A percentile compares a stretch with the other conserved stretches of the same genome.
Evolutionary conservation across 1,140 invertebrate genomes (phyloP).

Genomic region (Diabrotica virgifera): DNA sequence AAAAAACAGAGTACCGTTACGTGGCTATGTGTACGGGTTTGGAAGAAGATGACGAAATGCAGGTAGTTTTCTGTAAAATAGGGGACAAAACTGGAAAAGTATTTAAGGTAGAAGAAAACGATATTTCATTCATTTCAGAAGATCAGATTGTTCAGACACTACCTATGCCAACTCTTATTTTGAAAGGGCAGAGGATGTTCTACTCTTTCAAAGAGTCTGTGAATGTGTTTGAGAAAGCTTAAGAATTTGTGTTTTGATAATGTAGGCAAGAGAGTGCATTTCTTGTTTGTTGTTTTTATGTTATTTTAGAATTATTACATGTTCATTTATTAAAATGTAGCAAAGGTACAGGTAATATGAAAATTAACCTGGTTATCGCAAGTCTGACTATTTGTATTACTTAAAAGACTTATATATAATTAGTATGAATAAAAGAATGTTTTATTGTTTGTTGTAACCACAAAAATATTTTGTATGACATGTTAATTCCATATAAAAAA

Average conservation of each 20-base stretch:
- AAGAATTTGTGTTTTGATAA: background rate
- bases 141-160: background rate
- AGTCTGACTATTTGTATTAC: background rate
- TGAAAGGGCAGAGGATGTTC: background rate
- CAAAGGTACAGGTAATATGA: background rate
- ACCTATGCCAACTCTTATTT: background rate
- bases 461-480: too few relatives aligned
- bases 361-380: background rate
- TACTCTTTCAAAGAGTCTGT: background rate
- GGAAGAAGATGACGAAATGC: too few relatives aligned
- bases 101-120: too few relatives aligned
- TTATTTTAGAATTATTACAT: background rate
- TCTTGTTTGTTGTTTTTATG: background rate
- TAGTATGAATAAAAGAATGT: background rate
- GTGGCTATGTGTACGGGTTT: background rate
- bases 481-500: too few relatives aligned
- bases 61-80: too few relatives aligned
- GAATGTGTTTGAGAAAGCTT: background rate
- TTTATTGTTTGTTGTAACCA: constrained; percentile 44
- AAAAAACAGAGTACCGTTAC: background rate
- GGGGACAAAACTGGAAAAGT: too few relatives aligned
- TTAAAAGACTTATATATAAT: background rate
- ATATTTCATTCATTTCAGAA: background rate
- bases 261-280: background rate
- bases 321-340: background rate